Evolutionary conservation across 1,140 invertebrate species (phyloP).

Genomic region (Zaprionus ornatus): DNA sequence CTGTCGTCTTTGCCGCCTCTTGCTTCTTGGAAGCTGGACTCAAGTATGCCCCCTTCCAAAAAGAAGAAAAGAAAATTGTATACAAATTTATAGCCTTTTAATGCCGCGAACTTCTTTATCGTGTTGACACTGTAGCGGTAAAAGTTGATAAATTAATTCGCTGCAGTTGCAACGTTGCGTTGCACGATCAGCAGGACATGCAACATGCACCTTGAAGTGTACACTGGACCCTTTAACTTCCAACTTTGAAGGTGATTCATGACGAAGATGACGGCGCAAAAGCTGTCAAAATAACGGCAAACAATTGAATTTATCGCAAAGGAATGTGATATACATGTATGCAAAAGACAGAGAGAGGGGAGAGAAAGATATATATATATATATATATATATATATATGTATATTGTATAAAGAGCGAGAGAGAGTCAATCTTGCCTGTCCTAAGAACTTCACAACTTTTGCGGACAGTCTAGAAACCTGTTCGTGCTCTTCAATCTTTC

Average conservation of each 20-base stretch:
- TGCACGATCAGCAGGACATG: conserved; percentile 27
- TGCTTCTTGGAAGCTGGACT: conserved; percentile 63
- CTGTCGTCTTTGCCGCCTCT: conserved; percentile 17
- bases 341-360: not conserved
- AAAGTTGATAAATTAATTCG: conserved; percentile 74
- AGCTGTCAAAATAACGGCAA: conserved; percentile 24
- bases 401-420: too few species aligned
- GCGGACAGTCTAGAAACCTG: conserved; percentile 7
- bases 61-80: conserved; percentile 14
- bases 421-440: not conserved
- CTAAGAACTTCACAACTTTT: conserved; percentile 7
- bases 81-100: conserved; percentile 74
- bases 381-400: too few species aligned
- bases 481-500: conserved; percentile 40
- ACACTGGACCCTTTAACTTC: conserved; percentile 12
- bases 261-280: conserved; percentile 33
- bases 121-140: conserved; percentile 69
- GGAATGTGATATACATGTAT: not conserved
- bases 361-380: not conserved
- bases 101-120: conserved; percentile 49
- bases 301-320: conserved; percentile 10
- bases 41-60: conserved; percentile 18
- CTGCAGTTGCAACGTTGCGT: conserved; percentile 50
- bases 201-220: not conserved
- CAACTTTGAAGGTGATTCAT: conserved; percentile 29